Base-by-base conservation (phyloP, 2,888 invertebrate species). In the Entomobrya multifasciata region DNA sequence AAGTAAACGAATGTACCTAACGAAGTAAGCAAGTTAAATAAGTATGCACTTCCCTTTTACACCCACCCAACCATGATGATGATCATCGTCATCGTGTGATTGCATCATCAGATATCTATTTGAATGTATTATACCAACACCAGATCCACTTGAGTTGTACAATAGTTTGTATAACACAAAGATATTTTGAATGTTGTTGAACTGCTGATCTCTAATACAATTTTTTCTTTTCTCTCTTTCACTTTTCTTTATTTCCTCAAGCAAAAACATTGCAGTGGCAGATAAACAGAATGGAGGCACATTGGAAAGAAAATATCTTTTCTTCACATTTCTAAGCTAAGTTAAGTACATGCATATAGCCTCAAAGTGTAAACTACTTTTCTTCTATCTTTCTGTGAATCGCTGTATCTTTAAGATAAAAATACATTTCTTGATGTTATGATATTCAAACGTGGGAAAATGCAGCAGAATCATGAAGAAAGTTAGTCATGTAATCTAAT, bases 121-220 rank as follows among this genome's bases (percentile, higher is more conserved):
- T 22, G 20, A 70, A 4, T 20, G 22, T 13, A 22, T 3, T 44
- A 70, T 44, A 15, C 62, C 62, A 30, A n/a, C 30, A 30, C 30
- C 27, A 62, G 15, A 27, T 62, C 20, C 62, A 62, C 62, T 70
- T 70, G 44, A 70, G 41, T 70, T 70, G 41, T 57, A 11, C 20
- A 10, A 4, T 0, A 17, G 57, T n/a, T n/a, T n/a, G n/a, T n/a
- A n/a, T n/a, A n/a, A n/a, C n/a, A n/a, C 55, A 83, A 67, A 49
- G 76, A 83, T 76, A 76, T 76, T 47, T 65, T 83, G 76, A 83
- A 74, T 74, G 72, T 44, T 55, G 60, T 82, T 76, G 83, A 83
- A 76, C 83, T 83, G 76, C 76, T 83, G 83, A 83, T 83, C 83
- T 65, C 76, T 72, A 72, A 83, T 83, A 83, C 76, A 76, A 49